Evolutionary conservation across 2,888 invertebrate genomes (phyloP).

Genomic region (Myathropa florea): DNA sequence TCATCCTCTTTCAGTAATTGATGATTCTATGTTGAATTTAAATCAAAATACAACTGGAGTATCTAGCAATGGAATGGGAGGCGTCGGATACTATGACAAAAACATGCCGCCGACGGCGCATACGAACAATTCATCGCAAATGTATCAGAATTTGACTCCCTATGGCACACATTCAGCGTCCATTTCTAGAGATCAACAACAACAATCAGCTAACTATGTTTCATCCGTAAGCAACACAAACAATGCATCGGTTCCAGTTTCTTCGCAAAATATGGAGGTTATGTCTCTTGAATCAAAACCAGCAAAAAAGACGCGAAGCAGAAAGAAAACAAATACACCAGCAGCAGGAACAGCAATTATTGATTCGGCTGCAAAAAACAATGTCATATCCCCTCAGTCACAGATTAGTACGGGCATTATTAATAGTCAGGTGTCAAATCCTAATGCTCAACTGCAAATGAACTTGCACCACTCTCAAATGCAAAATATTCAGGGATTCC

Average conservation of each 20-base stretch:
- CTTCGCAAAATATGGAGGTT: conserved; percentile 72
- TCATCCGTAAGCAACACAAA: conserved; percentile 35
- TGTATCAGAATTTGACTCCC: conserved; percentile 74
- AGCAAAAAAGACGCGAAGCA: conserved; percentile 49
- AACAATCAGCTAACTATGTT: conserved; percentile 57
- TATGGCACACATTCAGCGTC: conserved; percentile 50
- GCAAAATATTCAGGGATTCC: conserved; percentile 81
- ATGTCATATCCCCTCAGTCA: conserved; percentile 48
- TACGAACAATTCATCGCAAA: conserved; percentile 82
- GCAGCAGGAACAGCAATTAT: conserved; percentile 54
- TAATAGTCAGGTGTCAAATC: conserved; percentile 44
- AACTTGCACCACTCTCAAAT: conserved; percentile 73
- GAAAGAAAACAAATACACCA: conserved; percentile 48
- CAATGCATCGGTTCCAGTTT: conserved; percentile 49
- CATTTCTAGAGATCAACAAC: conserved; percentile 70
- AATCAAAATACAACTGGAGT: conserved; percentile 67
- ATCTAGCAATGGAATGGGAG: conserved; percentile 39
- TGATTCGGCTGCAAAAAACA: conserved; percentile 72
- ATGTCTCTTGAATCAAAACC: conserved; percentile 62
- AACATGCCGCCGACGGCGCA: conserved; percentile 84
- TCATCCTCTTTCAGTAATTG: conserved; percentile 75
- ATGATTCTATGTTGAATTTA: conserved; percentile 76
- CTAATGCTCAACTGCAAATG: conserved; percentile 72
- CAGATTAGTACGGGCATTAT: conserved; percentile 46
- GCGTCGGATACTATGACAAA: conserved; percentile 82